These are phyloP conservation scores for Callyntrura sp. DNA, from an alignment of 2,888 invertebrate species.

Conservation along the genomic window DNA sequence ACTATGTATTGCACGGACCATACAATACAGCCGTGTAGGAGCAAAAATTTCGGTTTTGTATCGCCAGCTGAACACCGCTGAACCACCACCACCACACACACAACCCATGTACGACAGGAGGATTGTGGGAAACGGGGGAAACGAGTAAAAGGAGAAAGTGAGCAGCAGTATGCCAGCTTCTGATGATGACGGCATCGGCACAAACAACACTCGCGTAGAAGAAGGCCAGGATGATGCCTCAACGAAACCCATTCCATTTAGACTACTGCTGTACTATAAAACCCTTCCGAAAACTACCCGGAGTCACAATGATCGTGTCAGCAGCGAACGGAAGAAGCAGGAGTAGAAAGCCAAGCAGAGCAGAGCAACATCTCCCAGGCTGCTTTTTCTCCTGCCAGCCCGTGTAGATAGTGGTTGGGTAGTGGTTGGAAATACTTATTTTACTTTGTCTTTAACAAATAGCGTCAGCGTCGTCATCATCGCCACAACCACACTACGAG, in stretches of 20 bases:
- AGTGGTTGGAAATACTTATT: conserved; percentile 41
- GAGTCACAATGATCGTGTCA: conserved; percentile 70
- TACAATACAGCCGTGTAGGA: background rate
- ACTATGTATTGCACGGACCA: background rate
- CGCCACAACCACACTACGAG: background rate
- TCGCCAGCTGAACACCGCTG: conserved; percentile 38
- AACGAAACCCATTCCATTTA: conserved; percentile 51
- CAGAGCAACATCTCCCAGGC: background rate
- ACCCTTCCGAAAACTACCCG: conserved; percentile 66
- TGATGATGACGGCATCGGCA: conserved; percentile 22
- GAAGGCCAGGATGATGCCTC: conserved; percentile 15
- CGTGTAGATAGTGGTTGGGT: background rate
- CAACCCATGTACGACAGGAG: conserved; percentile 15
- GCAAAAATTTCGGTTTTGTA: conserved; percentile 27
- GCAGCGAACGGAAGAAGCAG: conserved; percentile 62
- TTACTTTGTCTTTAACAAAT: conserved; percentile 63
- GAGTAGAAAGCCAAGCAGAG: conserved; percentile 36
- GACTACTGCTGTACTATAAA: conserved; percentile 57
- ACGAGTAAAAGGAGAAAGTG: conserved; percentile 10
- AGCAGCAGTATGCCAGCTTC: conserved; percentile 56
- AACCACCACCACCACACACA: background rate
- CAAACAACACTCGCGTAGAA: conserved; percentile 28
- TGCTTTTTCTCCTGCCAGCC: background rate
- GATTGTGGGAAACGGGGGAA: conserved; percentile 26
- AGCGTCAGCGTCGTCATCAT: conserved; percentile 32